Evolutionary conservation across 2,888 invertebrate genomes (phyloP).

Genomic region (Plagodis pulveraria): DNA sequence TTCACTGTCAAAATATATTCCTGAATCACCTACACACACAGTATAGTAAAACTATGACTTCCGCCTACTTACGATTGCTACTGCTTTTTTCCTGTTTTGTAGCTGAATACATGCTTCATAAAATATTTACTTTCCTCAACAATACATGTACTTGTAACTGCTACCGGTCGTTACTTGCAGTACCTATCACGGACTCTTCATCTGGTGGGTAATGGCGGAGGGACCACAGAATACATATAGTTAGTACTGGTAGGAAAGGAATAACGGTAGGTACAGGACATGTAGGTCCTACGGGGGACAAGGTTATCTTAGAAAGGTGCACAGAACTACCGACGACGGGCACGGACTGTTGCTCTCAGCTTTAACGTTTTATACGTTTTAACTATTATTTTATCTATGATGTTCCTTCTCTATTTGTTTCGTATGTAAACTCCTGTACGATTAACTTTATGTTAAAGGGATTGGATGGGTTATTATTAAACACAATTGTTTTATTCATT

Average conservation of each 20-base stretch:
- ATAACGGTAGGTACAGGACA: slow-evolving; percentile 52
- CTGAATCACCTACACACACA: too few species aligned
- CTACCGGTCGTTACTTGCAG: slow-evolving; percentile 9
- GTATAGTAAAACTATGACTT: too few species aligned
- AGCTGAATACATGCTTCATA: too few species aligned
- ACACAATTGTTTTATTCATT: too few species aligned
- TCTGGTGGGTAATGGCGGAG: slow-evolving; percentile 2
- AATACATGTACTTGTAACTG: slow-evolving; percentile 7
- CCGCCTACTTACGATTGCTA: too few species aligned
- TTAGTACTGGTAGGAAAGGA: slow-evolving; percentile 6
- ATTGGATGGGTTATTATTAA: too few species aligned
- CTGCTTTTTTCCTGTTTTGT: too few species aligned
- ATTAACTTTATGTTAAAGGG: too few species aligned
- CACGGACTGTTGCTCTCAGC: neutral
- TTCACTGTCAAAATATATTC: too few species aligned
- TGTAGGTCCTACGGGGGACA: slow-evolving; percentile 47
- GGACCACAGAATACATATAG: neutral
- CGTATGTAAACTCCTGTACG: too few species aligned
- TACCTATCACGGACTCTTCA: slow-evolving; percentile 13
- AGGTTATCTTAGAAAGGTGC: slow-evolving; percentile 14
- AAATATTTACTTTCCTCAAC: neutral
- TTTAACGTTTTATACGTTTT: neutral
- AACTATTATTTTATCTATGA: neutral
- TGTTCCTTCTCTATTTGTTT: too few species aligned
- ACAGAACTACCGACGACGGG: slow-evolving; percentile 8